These are phyloP conservation scores for Dipodomys spectabilis DNA, from an alignment of 2,113 vertebrate species.

Conservation along the genomic window DNA sequence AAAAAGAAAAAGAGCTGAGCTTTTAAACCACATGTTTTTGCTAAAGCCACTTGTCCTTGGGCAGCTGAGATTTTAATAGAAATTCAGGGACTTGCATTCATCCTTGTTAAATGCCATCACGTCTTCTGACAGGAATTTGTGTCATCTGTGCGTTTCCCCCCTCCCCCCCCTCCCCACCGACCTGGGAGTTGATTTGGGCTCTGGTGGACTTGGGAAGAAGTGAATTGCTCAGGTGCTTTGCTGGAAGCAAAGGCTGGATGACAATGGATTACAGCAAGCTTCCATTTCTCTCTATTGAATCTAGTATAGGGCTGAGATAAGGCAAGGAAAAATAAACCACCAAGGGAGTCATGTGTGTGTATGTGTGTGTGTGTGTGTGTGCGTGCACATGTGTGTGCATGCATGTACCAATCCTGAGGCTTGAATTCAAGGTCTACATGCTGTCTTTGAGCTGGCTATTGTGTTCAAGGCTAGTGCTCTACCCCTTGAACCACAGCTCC, in stretches of 20 bases:
- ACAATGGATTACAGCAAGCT: fast-evolving
- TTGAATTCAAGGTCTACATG: no score
- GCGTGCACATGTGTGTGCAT: no score
- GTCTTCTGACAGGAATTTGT: conserved; percentile 21
- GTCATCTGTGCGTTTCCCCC: not conserved
- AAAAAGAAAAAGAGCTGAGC: not conserved
- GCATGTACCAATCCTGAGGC: no score
- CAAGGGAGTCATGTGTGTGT: not conserved
- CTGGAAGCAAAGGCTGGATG: not conserved
- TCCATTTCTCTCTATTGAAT: not conserved
- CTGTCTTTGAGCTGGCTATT: no score
- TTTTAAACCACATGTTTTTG: not conserved
- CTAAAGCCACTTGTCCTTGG: conserved; percentile 41
- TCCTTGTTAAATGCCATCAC: conserved; percentile 60
- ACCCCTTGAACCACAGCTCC: no score
- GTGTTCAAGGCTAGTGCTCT: no score
- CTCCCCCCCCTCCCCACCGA: no score
- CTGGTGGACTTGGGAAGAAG: not conserved
- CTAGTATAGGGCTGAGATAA: not conserved
- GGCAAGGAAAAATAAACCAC: not conserved
- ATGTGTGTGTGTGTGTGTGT: no score
- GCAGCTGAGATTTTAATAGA: conserved; percentile 31
- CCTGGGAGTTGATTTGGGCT: conserved; percentile 24
- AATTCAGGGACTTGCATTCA: conserved; percentile 56
- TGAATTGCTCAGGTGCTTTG: not conserved